phyloP scores from a whole-genome alignment of 35 echinoderm and acorn worm genomes.

The Strongylocentrotus purpuratus region DNA sequence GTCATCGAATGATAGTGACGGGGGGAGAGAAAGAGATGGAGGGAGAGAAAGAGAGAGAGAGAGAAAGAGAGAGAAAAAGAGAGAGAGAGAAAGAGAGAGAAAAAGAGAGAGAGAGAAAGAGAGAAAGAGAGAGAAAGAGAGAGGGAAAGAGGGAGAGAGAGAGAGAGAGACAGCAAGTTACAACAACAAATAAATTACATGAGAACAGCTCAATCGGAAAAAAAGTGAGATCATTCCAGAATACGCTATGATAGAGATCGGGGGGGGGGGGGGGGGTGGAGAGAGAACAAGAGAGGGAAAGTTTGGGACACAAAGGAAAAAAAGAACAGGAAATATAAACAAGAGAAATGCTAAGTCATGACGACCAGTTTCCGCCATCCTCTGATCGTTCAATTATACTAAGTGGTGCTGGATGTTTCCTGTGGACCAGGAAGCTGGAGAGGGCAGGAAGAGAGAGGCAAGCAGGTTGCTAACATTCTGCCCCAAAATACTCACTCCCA shows the following conservation, averaged over 20 bases:
- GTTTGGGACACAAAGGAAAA: not conserved
- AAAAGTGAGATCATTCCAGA: not conserved
- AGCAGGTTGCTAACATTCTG: constrained; percentile 19
- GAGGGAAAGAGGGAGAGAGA: not conserved
- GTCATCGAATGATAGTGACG: too few species aligned
- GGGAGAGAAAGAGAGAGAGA: not conserved
- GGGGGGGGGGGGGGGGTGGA: not conserved
- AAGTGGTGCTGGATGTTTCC: constrained; percentile 28
- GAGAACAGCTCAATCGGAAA: too few species aligned
- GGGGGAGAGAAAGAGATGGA: too few species aligned
- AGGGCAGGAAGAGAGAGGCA: constrained; percentile 9
- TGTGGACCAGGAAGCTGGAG: not conserved
- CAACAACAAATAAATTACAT: too few species aligned
- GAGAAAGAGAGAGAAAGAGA: not conserved
- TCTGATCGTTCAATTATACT: constrained; percentile 9
- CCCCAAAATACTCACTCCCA: constrained; percentile 5
- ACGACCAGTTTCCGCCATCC: constrained; percentile 33
- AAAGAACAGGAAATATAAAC: constrained; percentile 39
- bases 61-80: not conserved
- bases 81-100: too few species aligned
- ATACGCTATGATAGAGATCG: too few species aligned
- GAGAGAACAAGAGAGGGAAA: not conserved
- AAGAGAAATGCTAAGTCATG: constrained; percentile 42
- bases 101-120: too few species aligned
- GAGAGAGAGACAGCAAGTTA: not conserved